Evolutionary conservation across 2,888 invertebrate genomes (phyloP), one percentile per base, ranked within the genome.

Genomic region (Anthrax anthrax): DNA sequence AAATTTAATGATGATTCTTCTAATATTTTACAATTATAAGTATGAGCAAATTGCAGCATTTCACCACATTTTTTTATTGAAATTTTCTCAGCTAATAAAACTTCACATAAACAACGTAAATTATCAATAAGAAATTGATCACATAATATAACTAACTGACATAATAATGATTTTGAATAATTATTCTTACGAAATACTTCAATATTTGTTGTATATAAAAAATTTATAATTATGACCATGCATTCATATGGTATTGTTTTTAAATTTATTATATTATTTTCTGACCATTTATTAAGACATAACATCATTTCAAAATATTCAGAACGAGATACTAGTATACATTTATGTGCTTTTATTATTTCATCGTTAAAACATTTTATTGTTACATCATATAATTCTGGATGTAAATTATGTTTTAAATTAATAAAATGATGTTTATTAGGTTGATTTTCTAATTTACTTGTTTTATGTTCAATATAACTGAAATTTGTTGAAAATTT

Each of bases 261-360:
- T 37, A 69, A 50, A 50, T 59, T 62, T 2, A 68, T 61, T 0
- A 54, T 55, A 5, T 56, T 55, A 3, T 56, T 59, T 50, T 66
- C 65, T 2, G 62, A 58, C 89, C 89, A 90, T 39, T 81, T 76
- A 56, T 79, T 77, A 58, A 90, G 81, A n/a, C n/a, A n/a, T n/a
- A n/a, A n/a, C 84, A 91, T 85, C 56, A 81, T 81, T 50, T 78
- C 76, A 62, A 91, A 91, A 65, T 90, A 91, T 52, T 90, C 88
- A n/a, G 85, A 68, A 32, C 88, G 68, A 0, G 86, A 81, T 0
- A 81, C 79, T 17, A 91, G 65, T n/a, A 91, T 70, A 60, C 88
- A 90, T 58, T 81, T 83, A 61, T 91, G 90, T 0, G 85, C 88
- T 1, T 71, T 63, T 18, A 86, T 62, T 39, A 61, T 56, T 19